Base-by-base conservation (phyloP, 2,113 vertebrate species). In the Cyanoliseus patagonus region DNA sequence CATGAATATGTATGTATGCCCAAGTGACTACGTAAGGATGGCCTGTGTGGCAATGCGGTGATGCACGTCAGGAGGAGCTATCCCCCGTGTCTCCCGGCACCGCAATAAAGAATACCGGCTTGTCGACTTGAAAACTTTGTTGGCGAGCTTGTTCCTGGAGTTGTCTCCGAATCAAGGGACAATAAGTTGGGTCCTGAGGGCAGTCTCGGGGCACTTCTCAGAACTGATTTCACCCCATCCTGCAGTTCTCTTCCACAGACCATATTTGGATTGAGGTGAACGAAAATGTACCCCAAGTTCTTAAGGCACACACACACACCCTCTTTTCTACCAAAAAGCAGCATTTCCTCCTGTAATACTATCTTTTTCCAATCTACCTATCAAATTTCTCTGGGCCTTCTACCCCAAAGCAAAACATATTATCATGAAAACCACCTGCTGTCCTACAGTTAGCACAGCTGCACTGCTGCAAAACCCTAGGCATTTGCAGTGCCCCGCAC, bases 231-330 rank as follows among this genome's bases (percentile, higher is more conserved):
- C 28, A 14, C 30, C 57, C 37, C 41, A 30, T 14, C 28, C 27
- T 31, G 35, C 22, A 4, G 3, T 6, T 74, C 31, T 24, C 18
- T 73, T 92, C 52, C 47, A 53, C 46, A 52, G 47, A 13, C 11
- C 1, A 0, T 28, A 28, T 44, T 31, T 61, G 14, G 14, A 72
- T 14, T 55, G 7, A 68, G 51, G 10, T 31, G 53, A 90, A 64
- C 0, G 0, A 63, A 57, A 49, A 15, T 0, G 0, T 44, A 42
- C 9, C 9, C 1, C 41, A 49, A 46, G 17, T 27, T 49, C 23
- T 83, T 33, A 70, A 63, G 33, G 33, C 24, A 44, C 19, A 37
- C n/a, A n/a, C n/a, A 35, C 89, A 68, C 33, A 22, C 28, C 11
- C 51, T 35, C n/a, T 80, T 37, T 75, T 11, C 76, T 67, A 23